phyloP scores from a whole-genome alignment of 2,113 vertebrate species.

The Hipposideros armiger region DNA sequence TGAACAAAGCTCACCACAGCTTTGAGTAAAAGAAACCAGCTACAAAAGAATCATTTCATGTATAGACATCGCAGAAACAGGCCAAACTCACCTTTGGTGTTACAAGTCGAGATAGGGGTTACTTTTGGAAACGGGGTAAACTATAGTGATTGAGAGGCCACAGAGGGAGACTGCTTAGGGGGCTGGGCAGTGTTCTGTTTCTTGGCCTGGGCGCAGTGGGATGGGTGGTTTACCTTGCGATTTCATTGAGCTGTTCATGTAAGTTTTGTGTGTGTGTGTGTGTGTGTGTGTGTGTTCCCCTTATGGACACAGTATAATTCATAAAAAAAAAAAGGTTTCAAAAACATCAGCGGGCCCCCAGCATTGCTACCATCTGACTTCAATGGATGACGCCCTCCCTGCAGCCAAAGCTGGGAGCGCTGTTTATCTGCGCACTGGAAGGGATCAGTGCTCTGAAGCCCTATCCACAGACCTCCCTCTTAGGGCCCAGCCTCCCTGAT shows the following conservation, averaged over 20 bases:
- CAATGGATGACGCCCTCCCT: not conserved
- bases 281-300: not conserved
- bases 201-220: not conserved
- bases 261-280: not conserved
- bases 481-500: not conserved
- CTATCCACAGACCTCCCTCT: conserved; percentile 55
- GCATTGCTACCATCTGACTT: not conserved
- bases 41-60: not conserved
- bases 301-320: not conserved
- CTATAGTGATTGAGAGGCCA: accelerated
- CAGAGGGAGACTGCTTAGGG: too few species aligned
- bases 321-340: not conserved
- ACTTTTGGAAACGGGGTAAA: not conserved
- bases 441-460: not conserved
- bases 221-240: not conserved
- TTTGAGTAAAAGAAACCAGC: not conserved
- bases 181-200: not conserved
- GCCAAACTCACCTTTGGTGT: not conserved
- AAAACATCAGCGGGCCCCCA: not conserved
- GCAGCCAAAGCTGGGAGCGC: not conserved
- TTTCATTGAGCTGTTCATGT: not conserved
- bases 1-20: accelerated
- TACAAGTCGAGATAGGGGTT: not conserved
- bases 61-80: not conserved
- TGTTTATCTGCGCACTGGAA: conserved; percentile 24